Conservation (phyloP, 2,113 vertebrate species). For the Misgurnus anguillicaudatus region DNA sequence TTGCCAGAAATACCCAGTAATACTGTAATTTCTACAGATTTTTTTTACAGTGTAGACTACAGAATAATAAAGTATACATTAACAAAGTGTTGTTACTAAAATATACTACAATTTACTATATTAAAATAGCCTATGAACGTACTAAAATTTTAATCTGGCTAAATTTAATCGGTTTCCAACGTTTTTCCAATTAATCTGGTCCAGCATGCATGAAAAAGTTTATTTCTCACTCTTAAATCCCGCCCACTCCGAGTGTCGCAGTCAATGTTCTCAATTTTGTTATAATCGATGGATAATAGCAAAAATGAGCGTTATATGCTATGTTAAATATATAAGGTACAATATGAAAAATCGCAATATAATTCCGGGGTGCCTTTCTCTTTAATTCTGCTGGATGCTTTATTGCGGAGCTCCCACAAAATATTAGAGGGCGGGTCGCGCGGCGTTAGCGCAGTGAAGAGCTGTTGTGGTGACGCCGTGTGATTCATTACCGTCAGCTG, state of each 20-base stretch:
- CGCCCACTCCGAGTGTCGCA: not conserved
- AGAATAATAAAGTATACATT: no score
- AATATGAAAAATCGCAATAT: not conserved
- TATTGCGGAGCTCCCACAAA: constrained; percentile 57
- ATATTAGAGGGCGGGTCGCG: constrained; percentile 63
- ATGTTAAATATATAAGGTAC: no score
- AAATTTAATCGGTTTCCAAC: not conserved
- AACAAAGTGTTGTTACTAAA: no score
- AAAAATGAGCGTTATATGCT: no score
- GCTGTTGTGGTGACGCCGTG: not conserved
- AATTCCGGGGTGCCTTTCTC: constrained; percentile 51
- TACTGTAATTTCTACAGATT: no score
- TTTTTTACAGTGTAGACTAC: no score
- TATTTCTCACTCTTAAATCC: not conserved
- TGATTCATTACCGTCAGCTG: not conserved
- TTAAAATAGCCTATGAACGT: no score
- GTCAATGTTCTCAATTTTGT: not conserved
- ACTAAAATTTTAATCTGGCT: no score
- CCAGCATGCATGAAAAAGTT: not conserved
- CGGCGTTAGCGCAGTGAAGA: constrained; percentile 45
- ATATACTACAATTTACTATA: no score
- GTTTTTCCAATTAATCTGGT: no score
- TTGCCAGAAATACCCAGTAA: no score
- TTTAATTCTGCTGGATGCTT: constrained; percentile 68
- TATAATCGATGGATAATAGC: not conserved